phyloP scores from a whole-genome alignment of 2,888 invertebrate genomes.

The Cataglyphis altisquamis region DNA sequence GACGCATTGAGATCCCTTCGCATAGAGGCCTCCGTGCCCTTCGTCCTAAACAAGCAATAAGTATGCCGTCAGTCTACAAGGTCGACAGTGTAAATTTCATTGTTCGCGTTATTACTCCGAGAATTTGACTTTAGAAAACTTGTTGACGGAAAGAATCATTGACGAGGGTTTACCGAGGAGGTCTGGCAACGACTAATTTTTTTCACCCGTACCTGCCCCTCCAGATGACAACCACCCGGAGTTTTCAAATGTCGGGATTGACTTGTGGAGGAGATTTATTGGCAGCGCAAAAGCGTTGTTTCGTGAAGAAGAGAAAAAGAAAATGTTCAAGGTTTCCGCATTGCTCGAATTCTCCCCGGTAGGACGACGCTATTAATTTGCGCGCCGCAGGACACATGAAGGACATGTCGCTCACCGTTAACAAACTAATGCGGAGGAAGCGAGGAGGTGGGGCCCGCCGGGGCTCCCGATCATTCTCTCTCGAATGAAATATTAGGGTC shows the following conservation, averaged over 20 bases:
- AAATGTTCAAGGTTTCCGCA: slow-evolving; percentile 12
- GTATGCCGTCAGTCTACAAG: slow-evolving; percentile 52
- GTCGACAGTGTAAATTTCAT: slow-evolving; percentile 58
- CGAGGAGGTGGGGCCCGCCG: background rate
- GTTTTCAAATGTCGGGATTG: background rate
- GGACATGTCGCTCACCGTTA: slow-evolving; percentile 38
- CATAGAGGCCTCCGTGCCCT: background rate
- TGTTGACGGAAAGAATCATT: slow-evolving; percentile 54
- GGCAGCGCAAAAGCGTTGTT: slow-evolving; percentile 56
- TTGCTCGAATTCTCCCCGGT: background rate
- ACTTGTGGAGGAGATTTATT: slow-evolving; percentile 55
- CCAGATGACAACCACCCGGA: slow-evolving; percentile 18
- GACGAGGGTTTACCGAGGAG: slow-evolving; percentile 23
- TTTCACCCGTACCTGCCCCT: slow-evolving; percentile 43
- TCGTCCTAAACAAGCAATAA: slow-evolving; percentile 73
- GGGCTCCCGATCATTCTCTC: background rate
- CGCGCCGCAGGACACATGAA: slow-evolving; percentile 29
- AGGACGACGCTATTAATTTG: slow-evolving; percentile 23
- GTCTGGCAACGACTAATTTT: slow-evolving; percentile 63
- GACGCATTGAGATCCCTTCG: background rate
- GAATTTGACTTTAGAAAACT: slow-evolving; percentile 42
- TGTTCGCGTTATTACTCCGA: slow-evolving; percentile 52
- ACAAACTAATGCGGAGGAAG: slow-evolving; percentile 27
- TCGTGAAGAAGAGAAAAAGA: slow-evolving; percentile 1
- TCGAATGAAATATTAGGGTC: slow-evolving; percentile 10